Evolutionary conservation across 35 echinoderm and acorn worm species (phyloP).

Genomic region (Heliocidaris erythrogramma): DNA sequence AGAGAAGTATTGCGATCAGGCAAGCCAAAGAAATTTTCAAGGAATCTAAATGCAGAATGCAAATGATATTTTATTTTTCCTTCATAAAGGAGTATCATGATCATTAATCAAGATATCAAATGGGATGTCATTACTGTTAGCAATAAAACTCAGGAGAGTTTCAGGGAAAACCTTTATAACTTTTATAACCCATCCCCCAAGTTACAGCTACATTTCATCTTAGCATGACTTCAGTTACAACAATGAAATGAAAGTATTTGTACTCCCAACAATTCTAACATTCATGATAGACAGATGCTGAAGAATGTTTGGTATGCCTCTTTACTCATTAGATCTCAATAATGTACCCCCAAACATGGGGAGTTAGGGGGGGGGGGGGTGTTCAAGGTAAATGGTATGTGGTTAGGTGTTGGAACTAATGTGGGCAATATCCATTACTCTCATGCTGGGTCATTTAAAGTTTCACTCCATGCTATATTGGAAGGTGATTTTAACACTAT

Average conservation of each 20-base stretch:
- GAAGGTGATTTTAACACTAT: background rate
- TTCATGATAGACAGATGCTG: background rate
- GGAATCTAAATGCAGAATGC: no score
- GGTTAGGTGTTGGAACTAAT: background rate
- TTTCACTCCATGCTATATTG: background rate
- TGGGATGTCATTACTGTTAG: no score
- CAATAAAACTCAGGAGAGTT: no score
- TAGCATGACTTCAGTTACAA: background rate
- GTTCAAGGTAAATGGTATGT: background rate
- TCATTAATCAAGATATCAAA: no score
- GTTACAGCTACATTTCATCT: background rate
- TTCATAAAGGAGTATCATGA: no score
- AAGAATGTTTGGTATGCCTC: background rate
- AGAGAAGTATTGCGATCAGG: background rate
- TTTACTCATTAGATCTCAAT: background rate
- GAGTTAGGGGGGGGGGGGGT: background rate
- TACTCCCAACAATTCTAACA: background rate
- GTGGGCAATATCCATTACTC: background rate
- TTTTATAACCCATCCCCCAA: no score
- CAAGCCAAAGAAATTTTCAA: no score
- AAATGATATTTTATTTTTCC: no score
- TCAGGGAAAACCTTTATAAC: no score
- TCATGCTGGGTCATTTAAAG: background rate
- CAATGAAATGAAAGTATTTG: background rate
- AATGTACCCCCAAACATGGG: background rate